A percentile compares a stretch with the other conserved stretches of the same genome.
Evolutionary conservation across 2,113 vertebrate genomes (phyloP).

Genomic region (Microcebus griseorufus): DNA sequence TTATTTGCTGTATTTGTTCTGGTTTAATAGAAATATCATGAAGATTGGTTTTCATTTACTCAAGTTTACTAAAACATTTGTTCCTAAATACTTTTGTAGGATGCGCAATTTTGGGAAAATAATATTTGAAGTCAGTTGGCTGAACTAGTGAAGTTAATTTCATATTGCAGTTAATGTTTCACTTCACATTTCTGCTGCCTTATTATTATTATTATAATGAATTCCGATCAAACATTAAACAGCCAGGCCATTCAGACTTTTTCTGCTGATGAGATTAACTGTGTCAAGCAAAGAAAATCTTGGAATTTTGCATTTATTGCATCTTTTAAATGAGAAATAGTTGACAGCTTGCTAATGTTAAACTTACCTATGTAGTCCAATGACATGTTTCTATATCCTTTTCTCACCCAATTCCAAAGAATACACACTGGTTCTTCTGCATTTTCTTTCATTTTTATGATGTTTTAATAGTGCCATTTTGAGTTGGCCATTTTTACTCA

Average conservation of each 20-base stretch:
- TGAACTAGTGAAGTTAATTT: neutral
- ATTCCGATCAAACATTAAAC: conserved; percentile 1
- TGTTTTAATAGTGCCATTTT: neutral
- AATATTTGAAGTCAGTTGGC: neutral
- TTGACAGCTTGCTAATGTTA: neutral
- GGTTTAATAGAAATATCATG: neutral
- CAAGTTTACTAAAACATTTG: neutral
- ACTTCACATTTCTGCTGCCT: neutral
- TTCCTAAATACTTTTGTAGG: neutral
- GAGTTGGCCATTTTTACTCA: neutral
- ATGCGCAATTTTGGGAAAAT: neutral
- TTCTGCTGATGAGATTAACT: neutral
- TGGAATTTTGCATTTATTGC: neutral
- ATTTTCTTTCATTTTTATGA: conserved; percentile 2
- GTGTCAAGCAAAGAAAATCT: conserved; percentile 19
- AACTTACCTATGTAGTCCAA: neutral
- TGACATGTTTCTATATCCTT: neutral
- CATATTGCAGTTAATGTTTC: neutral
- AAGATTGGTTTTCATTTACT: neutral
- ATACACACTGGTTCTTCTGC: neutral
- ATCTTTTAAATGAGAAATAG: neutral
- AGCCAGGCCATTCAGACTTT: neutral
- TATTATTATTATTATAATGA: neutral
- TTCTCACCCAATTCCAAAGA: neutral
- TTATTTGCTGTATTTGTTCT: neutral